Base-by-base conservation (phyloP, 2,888 invertebrate genomes). In the Tipula unca region DNA sequence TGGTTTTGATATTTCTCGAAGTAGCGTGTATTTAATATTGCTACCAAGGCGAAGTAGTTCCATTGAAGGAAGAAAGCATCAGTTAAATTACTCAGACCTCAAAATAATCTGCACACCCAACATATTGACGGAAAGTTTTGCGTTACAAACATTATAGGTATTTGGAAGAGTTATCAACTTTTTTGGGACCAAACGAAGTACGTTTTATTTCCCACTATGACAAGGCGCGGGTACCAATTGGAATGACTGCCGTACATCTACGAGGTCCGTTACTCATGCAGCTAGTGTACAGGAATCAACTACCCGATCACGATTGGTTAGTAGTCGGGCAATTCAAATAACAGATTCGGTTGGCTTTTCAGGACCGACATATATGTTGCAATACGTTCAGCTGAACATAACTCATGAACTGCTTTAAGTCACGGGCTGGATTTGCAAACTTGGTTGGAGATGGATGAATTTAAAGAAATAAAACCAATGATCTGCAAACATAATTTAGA, bases 1-100 rank as follows among this genome's bases (percentile, higher is more conserved):
- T n/a, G n/a, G n/a, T n/a, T n/a, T n/a, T n/a, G n/a, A n/a, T n/a
- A n/a, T n/a, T n/a, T n/a, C n/a, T n/a, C n/a, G n/a, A n/a, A 39
- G 1, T 39, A 10, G 39, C 3, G 39, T 39, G 39, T 39, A 39
- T 39, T 39, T 39, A 39, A 10, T 3, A 10, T 39, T 39, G 39
- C 39, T 39, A 39, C 85, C 85, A n/a, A 85, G 20, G n/a, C 32
- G 85, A 8, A 36, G 85, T 85, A 35, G 10, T 35, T 85, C 85
- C 14, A 85, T 17, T 85, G 85, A 85, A 85, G 85, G 85, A 39
- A 10, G 85, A 85, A 35, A 32, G 32, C 32, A 42, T 85, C 85
- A 25, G 48, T 85, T 36, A 85, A 85, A 42, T 29, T 42, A 14
- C 29, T 48, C 13, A 17, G 42, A 85, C 29, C 85, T 20, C 36